A percentile compares a stretch with the other conserved stretches of the same genome.
Evolutionary conservation across 2,888 invertebrate genomes (phyloP).

Genomic region (Hoplodrina ambigua): DNA sequence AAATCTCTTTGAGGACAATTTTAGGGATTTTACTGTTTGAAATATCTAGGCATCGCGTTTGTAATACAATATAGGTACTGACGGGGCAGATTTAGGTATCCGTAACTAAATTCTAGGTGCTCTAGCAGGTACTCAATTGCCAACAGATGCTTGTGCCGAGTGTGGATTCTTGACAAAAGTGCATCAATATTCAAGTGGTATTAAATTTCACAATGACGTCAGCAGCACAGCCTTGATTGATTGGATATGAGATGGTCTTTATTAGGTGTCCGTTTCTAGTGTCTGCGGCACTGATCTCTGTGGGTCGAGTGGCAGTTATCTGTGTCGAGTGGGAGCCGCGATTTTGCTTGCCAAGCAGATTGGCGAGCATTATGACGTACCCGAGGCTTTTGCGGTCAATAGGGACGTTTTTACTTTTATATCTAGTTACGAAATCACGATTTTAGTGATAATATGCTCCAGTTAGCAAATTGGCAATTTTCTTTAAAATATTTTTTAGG

Average conservation of each 20-base stretch:
- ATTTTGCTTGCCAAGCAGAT: slow-evolving; percentile 21
- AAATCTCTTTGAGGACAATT: too few species aligned
- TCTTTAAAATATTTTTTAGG: neutral
- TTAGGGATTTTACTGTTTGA: too few species aligned
- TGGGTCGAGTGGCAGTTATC: slow-evolving; percentile 44
- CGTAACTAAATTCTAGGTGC: too few species aligned
- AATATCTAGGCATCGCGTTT: too few species aligned
- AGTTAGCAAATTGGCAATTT: neutral
- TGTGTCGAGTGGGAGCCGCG: slow-evolving; percentile 25
- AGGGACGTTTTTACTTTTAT: neutral
- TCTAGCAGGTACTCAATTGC: too few species aligned
- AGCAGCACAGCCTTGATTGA: slow-evolving; percentile 19
- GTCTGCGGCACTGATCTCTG: slow-evolving; percentile 20
- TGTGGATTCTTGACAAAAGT: neutral
- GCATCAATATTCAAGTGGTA: neutral
- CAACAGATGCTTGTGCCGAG: neutral
- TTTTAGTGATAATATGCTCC: neutral
- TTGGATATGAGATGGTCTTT: slow-evolving; percentile 10
- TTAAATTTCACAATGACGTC: slow-evolving; percentile 7
- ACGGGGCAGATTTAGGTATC: too few species aligned
- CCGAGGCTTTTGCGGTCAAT: slow-evolving; percentile 13
- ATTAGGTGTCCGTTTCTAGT: neutral
- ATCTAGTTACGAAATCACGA: neutral
- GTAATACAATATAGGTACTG: too few species aligned
- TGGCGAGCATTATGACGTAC: slow-evolving; percentile 11